Base-by-base conservation (phyloP, 2,888 invertebrate genomes). In the Acleris sparsana region DNA sequence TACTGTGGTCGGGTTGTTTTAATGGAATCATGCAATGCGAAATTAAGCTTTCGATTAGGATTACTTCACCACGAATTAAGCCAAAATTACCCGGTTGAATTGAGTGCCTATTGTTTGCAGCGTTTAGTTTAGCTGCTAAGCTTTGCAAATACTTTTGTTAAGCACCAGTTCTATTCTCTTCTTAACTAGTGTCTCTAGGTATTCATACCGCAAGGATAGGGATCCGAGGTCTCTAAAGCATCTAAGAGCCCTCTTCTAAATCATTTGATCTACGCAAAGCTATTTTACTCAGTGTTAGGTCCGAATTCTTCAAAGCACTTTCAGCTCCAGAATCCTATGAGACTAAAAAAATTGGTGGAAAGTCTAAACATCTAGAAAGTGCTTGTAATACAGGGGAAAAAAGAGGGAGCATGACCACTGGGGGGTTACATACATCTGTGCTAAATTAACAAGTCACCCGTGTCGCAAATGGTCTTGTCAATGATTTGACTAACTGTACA, bases 251-350 rank as follows among this genome's bases (percentile, higher is more conserved):
- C 80, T 85, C 80, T 78, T 79, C 83, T 86, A 84, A 79, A 69
- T 72, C 53, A 76, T 60, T 68, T 74, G 76, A 76, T 80, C 87
- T 90, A 90, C 84, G 85, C 84, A 86, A 90, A 89, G 88, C 89
- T 87, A n/a, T 46, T 46, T 87, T 80, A 85, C 82, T 83, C 80
- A 76, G 78, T 77, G 74, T 74, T 70, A 63, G 68, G 51, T 69
- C 70, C 70, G 63, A 56, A 72, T 69, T 67, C 70, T 71, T 68
- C 46, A 73, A 67, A 73, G 73, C 64, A 72, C 48, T 68, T 61
- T 58, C 61, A 4, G 68, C 62, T 63, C 49, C 39, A 51, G 33
- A 60, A 64, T 66, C 62, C 69, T 71, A 69, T 60, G 62, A 20
- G 59, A 67, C 62, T 68, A 65, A 73, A 80, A 76, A 74, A 33